Evolutionary conservation across 2,888 invertebrate species (phyloP).

Genomic region (Rhaphigaster nebulosa): DNA sequence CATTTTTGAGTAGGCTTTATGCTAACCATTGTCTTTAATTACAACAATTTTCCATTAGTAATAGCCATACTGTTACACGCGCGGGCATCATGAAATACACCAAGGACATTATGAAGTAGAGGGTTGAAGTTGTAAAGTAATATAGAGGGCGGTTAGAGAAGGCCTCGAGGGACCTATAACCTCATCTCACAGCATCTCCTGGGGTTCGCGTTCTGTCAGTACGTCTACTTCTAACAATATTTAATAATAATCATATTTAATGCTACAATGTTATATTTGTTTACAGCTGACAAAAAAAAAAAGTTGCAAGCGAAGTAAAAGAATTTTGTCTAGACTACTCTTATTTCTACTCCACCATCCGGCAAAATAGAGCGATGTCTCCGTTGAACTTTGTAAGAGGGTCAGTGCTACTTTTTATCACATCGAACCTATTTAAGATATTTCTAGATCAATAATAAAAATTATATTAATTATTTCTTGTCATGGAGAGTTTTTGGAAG

Average conservation of each 20-base stretch:
- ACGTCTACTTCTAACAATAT: neutral
- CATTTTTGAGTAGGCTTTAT: neutral
- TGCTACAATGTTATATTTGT: neutral
- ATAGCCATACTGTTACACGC: neutral
- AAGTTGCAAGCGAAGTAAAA: no score
- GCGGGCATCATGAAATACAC: neutral
- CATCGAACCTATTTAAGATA: no score
- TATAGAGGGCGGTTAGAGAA: neutral
- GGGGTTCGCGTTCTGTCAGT: neutral
- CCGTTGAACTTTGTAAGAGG: no score
- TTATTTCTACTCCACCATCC: no score
- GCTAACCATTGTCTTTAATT: neutral
- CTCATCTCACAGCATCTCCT: neutral
- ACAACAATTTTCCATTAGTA: neutral
- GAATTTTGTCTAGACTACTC: no score
- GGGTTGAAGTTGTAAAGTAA: conserved; percentile 11
- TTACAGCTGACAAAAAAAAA: neutral
- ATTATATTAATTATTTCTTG: no score
- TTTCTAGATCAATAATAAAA: no score
- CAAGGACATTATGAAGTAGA: neutral
- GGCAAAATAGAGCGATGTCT: no score
- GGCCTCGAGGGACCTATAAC: neutral
- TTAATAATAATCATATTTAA: neutral
- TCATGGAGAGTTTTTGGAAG: no score
- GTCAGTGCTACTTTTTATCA: no score